These are phyloP conservation scores for Austrofundulus limnaeus DNA, from an alignment of 2,113 vertebrate genomes.

Conservation along the genomic window DNA sequence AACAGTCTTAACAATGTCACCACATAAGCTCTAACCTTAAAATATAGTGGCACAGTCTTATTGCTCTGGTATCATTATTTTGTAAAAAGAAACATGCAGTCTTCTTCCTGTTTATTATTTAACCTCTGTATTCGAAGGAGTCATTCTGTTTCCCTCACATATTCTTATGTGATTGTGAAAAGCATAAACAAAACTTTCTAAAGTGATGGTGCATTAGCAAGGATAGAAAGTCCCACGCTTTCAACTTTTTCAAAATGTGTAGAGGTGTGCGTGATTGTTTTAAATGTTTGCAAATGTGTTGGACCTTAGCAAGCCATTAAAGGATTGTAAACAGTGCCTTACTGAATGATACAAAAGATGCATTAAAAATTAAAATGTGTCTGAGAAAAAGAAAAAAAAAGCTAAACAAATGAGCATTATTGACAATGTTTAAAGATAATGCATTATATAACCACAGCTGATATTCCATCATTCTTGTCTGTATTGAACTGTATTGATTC, in stretches of 20 bases:
- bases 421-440: background rate
- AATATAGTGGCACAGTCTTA: background rate
- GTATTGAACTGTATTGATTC: constrained; percentile 53
- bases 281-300: background rate
- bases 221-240: no score
- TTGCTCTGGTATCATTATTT: constrained; percentile 28
- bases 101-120: background rate
- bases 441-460: constrained; percentile 2
- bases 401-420: background rate
- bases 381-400: background rate
- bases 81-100: constrained; percentile 24
- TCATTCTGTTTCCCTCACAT: constrained; percentile 38
- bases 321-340: background rate
- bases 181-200: no score
- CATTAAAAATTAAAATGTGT: background rate
- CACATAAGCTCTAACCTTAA: no score
- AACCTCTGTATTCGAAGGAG: constrained; percentile 36
- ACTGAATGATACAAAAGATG: background rate
- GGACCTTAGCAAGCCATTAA: background rate
- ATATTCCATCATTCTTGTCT: constrained; percentile 17
- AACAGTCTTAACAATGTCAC: no score
- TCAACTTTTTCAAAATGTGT: no score
- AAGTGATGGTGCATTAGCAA: no score
- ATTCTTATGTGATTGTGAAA: constrained; percentile 19
- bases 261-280: no score